Conservation (phyloP, 2,113 vertebrate species). For the Andinoacara biseriatus region DNA sequence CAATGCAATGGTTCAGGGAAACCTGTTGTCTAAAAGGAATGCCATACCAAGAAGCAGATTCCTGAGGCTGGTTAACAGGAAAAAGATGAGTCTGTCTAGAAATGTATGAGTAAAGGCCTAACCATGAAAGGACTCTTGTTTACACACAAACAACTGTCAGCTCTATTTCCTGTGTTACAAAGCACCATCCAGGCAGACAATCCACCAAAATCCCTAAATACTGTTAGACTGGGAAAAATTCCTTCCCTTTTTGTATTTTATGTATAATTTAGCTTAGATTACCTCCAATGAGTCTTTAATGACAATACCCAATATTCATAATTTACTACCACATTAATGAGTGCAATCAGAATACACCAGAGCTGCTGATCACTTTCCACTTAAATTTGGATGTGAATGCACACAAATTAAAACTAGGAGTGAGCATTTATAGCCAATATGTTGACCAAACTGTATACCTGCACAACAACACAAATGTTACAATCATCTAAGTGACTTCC, state of each 20-base stretch:
- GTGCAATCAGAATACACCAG: not conserved
- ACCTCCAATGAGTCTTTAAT: not conserved
- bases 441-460: not conserved
- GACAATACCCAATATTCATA: not conserved
- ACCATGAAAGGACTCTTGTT: slow-evolving; percentile 7
- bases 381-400: not conserved
- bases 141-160: not conserved
- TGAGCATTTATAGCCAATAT: not conserved
- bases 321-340: not conserved
- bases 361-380: not conserved
- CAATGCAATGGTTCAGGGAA: slow-evolving; percentile 1
- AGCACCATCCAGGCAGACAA: not conserved
- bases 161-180: not conserved
- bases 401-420: too few relatives aligned
- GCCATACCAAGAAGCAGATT: not conserved
- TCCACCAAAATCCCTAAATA: not conserved
- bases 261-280: not conserved
- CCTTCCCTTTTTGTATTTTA: not conserved
- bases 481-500: too few relatives aligned
- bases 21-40: not conserved
- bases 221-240: not conserved
- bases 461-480: not conserved
- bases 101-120: not conserved
- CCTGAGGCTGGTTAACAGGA: slow-evolving; percentile 2
- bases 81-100: not conserved